Evolutionary conservation across 2,888 invertebrate genomes (phyloP).

Genomic region (Pandemis corylana): DNA sequence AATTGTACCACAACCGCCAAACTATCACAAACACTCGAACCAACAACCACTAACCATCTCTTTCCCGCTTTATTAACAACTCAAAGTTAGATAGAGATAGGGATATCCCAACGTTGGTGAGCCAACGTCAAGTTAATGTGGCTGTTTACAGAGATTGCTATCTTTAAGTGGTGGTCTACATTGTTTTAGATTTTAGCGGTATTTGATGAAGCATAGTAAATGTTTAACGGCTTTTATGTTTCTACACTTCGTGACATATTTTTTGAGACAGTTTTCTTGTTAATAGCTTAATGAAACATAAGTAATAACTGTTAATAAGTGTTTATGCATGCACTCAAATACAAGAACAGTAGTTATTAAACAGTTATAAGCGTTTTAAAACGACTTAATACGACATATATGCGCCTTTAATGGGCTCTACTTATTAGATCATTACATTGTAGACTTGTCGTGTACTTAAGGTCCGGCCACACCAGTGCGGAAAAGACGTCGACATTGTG

Average conservation of each 20-base stretch:
- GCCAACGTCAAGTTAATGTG: slow-evolving; percentile 22
- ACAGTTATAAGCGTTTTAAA: not conserved
- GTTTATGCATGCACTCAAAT: not conserved
- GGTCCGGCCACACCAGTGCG: too few species aligned
- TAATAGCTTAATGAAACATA: not conserved
- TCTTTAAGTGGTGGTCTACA: slow-evolving; percentile 50
- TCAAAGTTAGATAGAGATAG: slow-evolving; percentile 18
- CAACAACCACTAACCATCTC: slow-evolving; percentile 39
- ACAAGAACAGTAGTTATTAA: not conserved
- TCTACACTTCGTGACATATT: not conserved
- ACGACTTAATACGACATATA: not conserved
- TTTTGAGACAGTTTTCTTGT: not conserved
- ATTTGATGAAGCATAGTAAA: slow-evolving; percentile 38
- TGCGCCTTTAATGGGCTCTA: too few species aligned
- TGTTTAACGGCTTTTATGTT: slow-evolving; percentile 16
- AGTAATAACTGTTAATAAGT: not conserved
- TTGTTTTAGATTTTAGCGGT: slow-evolving; percentile 41
- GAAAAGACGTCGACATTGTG: too few species aligned
- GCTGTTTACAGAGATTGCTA: slow-evolving; percentile 51
- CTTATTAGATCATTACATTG: too few species aligned
- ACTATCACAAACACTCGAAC: slow-evolving; percentile 48
- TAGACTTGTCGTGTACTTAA: too few species aligned
- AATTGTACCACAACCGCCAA: slow-evolving; percentile 72
- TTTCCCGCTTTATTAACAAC: not conserved
- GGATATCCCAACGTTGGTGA: slow-evolving; percentile 24